Evolutionary conservation across 2,888 invertebrate species (phyloP).

Genomic region (Allacma fusca): DNA sequence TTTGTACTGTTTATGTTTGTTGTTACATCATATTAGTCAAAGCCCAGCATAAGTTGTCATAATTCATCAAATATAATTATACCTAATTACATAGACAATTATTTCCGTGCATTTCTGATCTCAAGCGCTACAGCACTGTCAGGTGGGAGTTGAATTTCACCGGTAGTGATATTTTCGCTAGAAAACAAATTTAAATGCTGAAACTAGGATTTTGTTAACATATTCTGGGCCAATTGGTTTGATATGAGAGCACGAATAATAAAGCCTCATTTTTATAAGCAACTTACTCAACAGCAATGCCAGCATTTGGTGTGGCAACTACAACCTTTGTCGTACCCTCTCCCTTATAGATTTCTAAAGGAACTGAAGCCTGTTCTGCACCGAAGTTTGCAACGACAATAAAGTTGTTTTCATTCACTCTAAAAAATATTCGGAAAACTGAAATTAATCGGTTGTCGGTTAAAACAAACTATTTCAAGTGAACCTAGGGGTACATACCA

Average conservation of each 20-base stretch:
- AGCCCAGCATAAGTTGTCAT: too few species aligned
- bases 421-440: not conserved
- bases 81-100: too few species aligned
- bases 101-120: not conserved
- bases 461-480: too few species aligned
- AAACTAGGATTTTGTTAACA: too few species aligned
- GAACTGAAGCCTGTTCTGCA: not conserved
- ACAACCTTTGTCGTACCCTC: constrained; percentile 1
- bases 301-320: constrained; percentile 35
- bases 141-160: not conserved
- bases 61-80: too few species aligned
- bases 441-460: not conserved
- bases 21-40: too few species aligned
- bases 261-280: too few species aligned
- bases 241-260: too few species aligned
- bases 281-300: not conserved
- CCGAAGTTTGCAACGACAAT: constrained; percentile 41
- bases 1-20: too few species aligned
- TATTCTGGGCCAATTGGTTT: too few species aligned
- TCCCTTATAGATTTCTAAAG: constrained; percentile 11
- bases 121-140: not conserved
- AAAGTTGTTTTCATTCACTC: constrained; percentile 17
- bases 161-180: not conserved
- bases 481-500: too few species aligned
- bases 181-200: too few species aligned